phyloP scores from a whole-genome alignment of 2,113 vertebrate genomes.

The Halichoerus grypus region DNA sequence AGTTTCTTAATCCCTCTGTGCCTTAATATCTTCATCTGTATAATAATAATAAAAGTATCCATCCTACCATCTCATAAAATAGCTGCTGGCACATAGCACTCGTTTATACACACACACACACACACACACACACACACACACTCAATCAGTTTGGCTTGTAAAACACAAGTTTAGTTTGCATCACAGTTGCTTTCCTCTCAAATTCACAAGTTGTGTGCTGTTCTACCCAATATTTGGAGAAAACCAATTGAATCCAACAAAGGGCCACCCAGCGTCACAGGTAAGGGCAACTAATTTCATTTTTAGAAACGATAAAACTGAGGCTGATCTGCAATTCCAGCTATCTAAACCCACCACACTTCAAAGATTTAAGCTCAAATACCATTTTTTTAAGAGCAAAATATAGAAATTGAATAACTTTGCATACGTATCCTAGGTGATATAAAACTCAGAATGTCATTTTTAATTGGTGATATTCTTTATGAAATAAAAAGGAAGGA shows the following conservation, averaged over 20 bases:
- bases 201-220: background rate
- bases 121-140: background rate
- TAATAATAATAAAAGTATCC: background rate
- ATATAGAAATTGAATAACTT: background rate
- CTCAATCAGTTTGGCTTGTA: background rate
- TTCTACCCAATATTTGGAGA: background rate
- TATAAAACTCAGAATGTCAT: background rate
- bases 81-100: background rate
- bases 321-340: background rate
- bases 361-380: constrained; percentile 29
- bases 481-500: constrained; percentile 31
- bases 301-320: constrained; percentile 38
- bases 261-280: background rate
- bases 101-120: background rate
- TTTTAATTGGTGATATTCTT: constrained; percentile 29
- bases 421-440: background rate
- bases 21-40: background rate
- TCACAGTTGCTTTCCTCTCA: background rate
- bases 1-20: background rate
- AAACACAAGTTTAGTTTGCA: background rate
- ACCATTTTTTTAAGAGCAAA: background rate
- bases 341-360: constrained; percentile 31
- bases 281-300: background rate
- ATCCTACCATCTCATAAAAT: background rate
- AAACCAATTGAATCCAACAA: background rate